These are phyloP conservation scores for Silvanus unidentatus DNA, from an alignment of 2,888 invertebrate genomes.

Conservation along the genomic window DNA sequence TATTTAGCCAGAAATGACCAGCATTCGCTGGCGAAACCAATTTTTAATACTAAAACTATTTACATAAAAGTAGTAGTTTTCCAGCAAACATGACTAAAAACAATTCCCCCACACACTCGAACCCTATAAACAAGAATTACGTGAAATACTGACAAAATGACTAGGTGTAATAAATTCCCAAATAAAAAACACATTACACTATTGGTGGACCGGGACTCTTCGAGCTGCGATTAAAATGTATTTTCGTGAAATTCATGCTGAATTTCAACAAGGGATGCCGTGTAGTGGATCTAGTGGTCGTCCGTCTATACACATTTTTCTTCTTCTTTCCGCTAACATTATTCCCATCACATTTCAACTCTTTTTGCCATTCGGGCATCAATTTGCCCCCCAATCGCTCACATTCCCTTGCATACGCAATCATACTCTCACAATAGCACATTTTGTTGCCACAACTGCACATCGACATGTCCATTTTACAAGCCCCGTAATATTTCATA, in stretches of 20 bases:
- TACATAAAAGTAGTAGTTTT: too few relatives aligned
- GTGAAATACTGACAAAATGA: constrained; percentile 42
- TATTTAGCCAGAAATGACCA: too few relatives aligned
- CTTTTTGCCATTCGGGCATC: constrained; percentile 62
- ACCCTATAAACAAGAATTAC: too few relatives aligned
- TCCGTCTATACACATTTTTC: background rate
- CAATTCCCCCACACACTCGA: too few relatives aligned
- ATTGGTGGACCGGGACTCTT: constrained; percentile 20
- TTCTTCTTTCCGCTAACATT: background rate
- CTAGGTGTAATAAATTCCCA: constrained; percentile 28
- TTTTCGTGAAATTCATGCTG: too few relatives aligned
- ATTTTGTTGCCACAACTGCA: constrained; percentile 76
- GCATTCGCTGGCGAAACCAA: too few relatives aligned
- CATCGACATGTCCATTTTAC: constrained; percentile 64
- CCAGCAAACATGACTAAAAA: too few relatives aligned
- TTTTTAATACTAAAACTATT: too few relatives aligned
- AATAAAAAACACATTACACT: too few relatives aligned
- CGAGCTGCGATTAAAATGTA: background rate
- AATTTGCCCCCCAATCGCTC: constrained; percentile 68
- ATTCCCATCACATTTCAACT: constrained; percentile 27
- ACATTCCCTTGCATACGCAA: constrained; percentile 86
- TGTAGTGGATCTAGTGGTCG: background rate
- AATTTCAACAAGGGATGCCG: background rate
- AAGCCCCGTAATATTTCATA: constrained; percentile 78
- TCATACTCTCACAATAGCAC: constrained; percentile 86